Base-by-base conservation (phyloP, 1,140 invertebrate genomes). In the Brachionus angularis region DNA sequence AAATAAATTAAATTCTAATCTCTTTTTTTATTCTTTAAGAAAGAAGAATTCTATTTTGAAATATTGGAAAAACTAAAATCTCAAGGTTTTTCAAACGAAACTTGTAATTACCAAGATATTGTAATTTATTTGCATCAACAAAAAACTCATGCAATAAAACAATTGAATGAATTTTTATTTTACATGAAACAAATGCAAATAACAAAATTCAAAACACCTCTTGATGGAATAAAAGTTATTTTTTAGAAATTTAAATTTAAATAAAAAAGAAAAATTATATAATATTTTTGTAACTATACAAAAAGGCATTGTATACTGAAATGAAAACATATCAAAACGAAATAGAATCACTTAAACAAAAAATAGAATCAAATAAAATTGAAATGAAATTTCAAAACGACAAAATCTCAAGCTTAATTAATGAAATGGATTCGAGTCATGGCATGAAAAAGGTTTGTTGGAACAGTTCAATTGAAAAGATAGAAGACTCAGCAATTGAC, bases 41-140 rank as follows among this genome's bases (percentile, higher is more conserved):
- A 34, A 34, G 62, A 67, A 21, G 27, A 31, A 33, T 16, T 67
- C 36, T 67, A 67, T 42, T 47, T 21, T 67, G 62, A 67, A 67
- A 67, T 67, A 67, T 47, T 67, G 44, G 62, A 67, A 47, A 46
- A 67, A 27, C 44, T 67, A 25, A 67, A 67, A 27, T 46, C 62
- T 23, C 42, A 49, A 16, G 62, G 62, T 67, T 18, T 67, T 46
- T 12, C 18, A 27, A 31, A 47, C 18, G 62, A 67, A 18, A 50
- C 62, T 8, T 34, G 31, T 46, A 46, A 46, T n/a, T 47, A 47
- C n/a, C 39, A 46, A 8, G 53, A 58, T 23, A 50, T 47, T 18
- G 21, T 50, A 10, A 34, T 47, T 47, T 21, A 47, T 47, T 49
- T 67, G 44, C 47, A 67, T 36, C 31, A 47, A 33, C 62, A 67